Conservation (phyloP, 2,797 vertebrate genomes). For the Epinephelus awoara region DNA sequence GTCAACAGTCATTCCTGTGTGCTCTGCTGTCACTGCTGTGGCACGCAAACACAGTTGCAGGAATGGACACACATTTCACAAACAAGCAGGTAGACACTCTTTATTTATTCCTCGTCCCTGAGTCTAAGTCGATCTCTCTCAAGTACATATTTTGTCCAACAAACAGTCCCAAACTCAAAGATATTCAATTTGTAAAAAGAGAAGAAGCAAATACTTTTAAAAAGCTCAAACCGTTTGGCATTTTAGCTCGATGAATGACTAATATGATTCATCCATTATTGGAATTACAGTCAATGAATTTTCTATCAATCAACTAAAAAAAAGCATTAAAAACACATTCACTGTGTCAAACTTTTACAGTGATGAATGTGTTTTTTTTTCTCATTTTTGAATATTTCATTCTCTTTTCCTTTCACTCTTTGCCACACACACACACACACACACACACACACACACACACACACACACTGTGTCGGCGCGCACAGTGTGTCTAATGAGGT, state of each 20-base stretch:
- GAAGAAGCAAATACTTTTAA: background rate
- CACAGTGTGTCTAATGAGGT: conserved; percentile 74
- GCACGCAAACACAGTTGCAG: conserved; percentile 17
- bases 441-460: conserved; percentile 14
- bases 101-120: background rate
- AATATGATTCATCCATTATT: background rate
- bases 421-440: background rate
- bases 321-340: background rate
- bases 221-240: background rate
- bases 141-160: background rate
- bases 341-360: background rate
- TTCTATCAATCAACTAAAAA: background rate
- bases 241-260: background rate
- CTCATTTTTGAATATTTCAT: background rate
- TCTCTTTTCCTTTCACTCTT: conserved; percentile 2
- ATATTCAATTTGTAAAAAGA: background rate
- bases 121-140: background rate
- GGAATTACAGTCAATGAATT: background rate
- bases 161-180: background rate
- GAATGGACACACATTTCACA: background rate
- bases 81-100: background rate
- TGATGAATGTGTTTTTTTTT: background rate
- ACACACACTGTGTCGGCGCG: conserved; percentile 12
- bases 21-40: conserved; percentile 44
- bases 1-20: conserved; percentile 75